Evolutionary conservation across 1,140 invertebrate species (phyloP), one percentile per base, ranked within the genome.

Genomic region (Scaptomyza pallida): DNA sequence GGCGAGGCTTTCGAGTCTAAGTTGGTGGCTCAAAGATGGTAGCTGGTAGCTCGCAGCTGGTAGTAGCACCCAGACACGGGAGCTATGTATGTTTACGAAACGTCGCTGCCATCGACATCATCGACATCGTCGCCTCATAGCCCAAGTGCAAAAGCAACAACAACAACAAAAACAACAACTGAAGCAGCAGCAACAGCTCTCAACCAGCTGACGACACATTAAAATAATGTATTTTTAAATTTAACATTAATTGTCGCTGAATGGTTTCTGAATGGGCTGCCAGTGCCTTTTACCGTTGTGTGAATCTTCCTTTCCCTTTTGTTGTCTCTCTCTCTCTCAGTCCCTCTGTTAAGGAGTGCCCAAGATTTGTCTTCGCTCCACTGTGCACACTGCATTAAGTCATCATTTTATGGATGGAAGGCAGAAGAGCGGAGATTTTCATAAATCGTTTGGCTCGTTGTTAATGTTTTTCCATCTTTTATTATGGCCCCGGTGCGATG

Each of bases 191-290:
- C 51, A 55, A 55, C 52, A 55, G 57, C 75, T 60, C 57, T 67
- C 75, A 69, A 52, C 52, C 56, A 70, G 65, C 76, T 77, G 82
- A 78, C 74, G 81, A 85, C 81, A 86, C 81, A 86, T 86, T 88
- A 81, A 86, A 86, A 88, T 88, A 86, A 86, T 86, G 81, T 86
- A 88, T 88, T 86, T 86, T 88, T 86, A 88, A 86, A 86, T 86
- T 88, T 82, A 82, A 86, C 81, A 86, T 86, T 86, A 86, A 86
- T 86, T 86, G 81, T 71, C 74, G 78, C 52, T 77, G 81, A 86
- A 86, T 88, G 81, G 69, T 74, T 74, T 67, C 61, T 73, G 72
- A 70, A 77, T 74, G 77, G 70, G 59, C 60, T 23, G 23, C 19
- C 41, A 41, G 16, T 30, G 19, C 61, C 64, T 72, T 44, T 51